Percentiles rank a stretch among this genome's conserved stretches.
These are phyloP conservation scores for Tamias sibiricus DNA, from an alignment of 2,113 vertebrate species.

Conservation along the genomic window DNA sequence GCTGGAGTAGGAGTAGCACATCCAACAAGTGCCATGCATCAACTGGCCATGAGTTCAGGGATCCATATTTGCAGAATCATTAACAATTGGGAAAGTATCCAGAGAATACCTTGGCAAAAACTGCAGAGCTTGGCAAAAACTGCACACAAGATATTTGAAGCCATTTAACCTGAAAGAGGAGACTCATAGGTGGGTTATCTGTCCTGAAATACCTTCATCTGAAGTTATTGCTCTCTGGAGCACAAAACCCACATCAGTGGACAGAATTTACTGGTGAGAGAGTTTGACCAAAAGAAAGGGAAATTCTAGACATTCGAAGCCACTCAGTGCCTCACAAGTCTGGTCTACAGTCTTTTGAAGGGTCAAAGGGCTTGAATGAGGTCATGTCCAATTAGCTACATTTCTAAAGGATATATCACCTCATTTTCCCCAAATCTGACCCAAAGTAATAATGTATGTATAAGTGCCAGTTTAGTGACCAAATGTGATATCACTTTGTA, in stretches of 20 bases:
- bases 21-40: accelerated
- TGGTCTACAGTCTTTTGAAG: background rate
- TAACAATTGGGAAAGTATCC: background rate
- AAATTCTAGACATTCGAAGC: background rate
- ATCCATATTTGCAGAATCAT: too few relatives aligned
- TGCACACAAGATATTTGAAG: accelerated
- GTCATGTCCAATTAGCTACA: background rate
- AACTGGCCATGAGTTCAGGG: background rate
- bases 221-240: background rate
- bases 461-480: background rate
- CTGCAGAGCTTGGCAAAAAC: background rate
- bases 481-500: background rate
- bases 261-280: background rate
- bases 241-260: background rate
- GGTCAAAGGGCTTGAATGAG: background rate
- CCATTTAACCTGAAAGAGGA: too few relatives aligned
- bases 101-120: background rate
- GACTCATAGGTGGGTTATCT: accelerated
- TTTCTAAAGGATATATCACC: background rate
- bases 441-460: background rate
- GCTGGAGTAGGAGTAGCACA: accelerated
- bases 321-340: background rate
- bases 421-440: background rate
- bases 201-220: background rate
- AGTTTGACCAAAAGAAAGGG: background rate